A percentile compares a stretch with the other conserved stretches of the same genome.
phyloP scores from a whole-genome alignment of 2,797 vertebrate species.

The Bovichtus diacanthus region DNA sequence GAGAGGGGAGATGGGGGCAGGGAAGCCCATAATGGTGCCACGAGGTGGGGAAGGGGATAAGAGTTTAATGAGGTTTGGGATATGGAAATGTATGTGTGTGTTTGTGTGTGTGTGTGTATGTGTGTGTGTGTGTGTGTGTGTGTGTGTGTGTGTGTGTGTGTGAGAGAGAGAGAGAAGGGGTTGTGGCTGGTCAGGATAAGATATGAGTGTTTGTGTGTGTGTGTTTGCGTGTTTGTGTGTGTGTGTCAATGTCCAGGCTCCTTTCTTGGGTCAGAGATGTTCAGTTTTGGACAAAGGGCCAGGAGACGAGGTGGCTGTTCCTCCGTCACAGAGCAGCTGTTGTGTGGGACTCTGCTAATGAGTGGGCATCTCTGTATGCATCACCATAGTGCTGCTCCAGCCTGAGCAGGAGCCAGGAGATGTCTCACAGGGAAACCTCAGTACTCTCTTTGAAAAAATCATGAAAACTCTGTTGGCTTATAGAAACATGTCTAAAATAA shows the following conservation, averaged over 20 bases:
- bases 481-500: constrained; percentile 14
- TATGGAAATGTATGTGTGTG: constrained; percentile 66
- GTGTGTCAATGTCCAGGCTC: constrained; percentile 54
- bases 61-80: constrained; percentile 75
- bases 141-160: constrained; percentile 12
- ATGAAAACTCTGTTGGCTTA: constrained; percentile 5
- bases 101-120: constrained; percentile 32
- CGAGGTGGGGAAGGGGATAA: constrained; percentile 66
- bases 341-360: constrained; percentile 84
- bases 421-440: constrained; percentile 60
- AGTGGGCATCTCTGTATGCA: constrained; percentile 78
- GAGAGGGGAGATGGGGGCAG: constrained; percentile 46
- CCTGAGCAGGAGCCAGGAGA: constrained; percentile 59
- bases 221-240: constrained; percentile 29
- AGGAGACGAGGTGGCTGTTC: constrained; percentile 74
- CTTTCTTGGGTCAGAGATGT: constrained; percentile 72
- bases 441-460: constrained; percentile 12
- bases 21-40: constrained; percentile 60
- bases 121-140: constrained; percentile 50
- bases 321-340: constrained; percentile 81
- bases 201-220: constrained; percentile 18
- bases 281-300: constrained; percentile 69
- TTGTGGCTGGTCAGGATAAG: constrained; percentile 20
- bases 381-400: constrained; percentile 72
- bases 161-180: constrained; percentile 3